These are phyloP conservation scores for Mareca strepera DNA, from an alignment of 2,797 vertebrate genomes.

Conservation along the genomic window DNA sequence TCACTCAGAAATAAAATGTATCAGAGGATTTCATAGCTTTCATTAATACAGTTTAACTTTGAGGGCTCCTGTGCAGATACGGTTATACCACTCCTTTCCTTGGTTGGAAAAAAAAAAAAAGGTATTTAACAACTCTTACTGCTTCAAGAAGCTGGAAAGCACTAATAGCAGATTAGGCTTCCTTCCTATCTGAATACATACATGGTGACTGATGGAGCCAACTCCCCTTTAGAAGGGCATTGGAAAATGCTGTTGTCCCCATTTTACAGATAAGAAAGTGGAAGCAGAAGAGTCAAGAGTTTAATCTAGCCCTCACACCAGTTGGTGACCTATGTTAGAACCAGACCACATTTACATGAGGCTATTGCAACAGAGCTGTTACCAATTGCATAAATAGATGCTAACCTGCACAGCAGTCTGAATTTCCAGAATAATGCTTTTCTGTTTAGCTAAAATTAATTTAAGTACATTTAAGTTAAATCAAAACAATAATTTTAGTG, in stretches of 20 bases:
- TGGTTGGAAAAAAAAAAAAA: neutral
- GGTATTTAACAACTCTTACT: neutral
- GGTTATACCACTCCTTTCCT: neutral
- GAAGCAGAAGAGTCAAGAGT: constrained; percentile 55
- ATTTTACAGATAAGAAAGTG: constrained; percentile 62
- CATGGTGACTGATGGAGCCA: constrained; percentile 25
- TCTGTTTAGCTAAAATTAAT: constrained; percentile 3
- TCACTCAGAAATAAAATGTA: constrained; percentile 18
- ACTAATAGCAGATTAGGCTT: constrained; percentile 22
- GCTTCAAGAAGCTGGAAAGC: constrained; percentile 38
- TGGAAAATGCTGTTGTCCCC: constrained; percentile 43
- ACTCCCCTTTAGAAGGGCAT: constrained; percentile 38
- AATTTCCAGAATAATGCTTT: constrained; percentile 37
- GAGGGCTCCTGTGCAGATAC: neutral
- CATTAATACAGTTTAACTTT: neutral
- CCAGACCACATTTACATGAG: constrained; percentile 11
- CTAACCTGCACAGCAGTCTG: neutral
- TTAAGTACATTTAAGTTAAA: constrained; percentile 9
- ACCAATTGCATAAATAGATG: neutral
- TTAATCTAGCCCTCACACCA: constrained; percentile 65
- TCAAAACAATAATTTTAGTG: neutral
- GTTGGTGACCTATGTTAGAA: constrained; percentile 1
- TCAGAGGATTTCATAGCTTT: neutral
- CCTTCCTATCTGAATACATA: constrained; percentile 58
- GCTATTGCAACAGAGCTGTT: constrained; percentile 33